Evolutionary conservation across 2,113 vertebrate genomes (phyloP).

Genomic region (Chaetorhynchus papuensis): DNA sequence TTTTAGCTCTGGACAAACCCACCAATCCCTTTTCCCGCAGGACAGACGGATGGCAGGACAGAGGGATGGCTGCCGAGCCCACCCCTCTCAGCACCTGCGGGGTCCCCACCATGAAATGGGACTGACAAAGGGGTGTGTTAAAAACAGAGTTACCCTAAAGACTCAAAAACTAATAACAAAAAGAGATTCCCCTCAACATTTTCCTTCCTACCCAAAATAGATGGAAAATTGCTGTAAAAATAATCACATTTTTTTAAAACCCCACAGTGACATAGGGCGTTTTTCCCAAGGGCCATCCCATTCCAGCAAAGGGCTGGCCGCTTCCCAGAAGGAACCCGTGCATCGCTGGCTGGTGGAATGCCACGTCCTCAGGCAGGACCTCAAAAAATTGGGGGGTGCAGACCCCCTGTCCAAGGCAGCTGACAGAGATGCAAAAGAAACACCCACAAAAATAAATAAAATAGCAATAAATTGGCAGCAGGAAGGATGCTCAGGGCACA

Average conservation of each 20-base stretch:
- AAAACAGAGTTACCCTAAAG: background rate
- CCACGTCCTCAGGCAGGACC: background rate
- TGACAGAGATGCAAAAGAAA: rapidly evolving
- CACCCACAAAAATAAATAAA: background rate
- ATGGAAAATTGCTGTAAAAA: constrained; percentile 55
- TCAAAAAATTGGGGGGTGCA: background rate
- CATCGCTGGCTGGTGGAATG: background rate
- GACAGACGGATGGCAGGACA: rapidly evolving
- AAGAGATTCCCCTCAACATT: constrained; percentile 6
- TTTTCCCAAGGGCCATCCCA: constrained; percentile 26
- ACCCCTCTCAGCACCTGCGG: rapidly evolving
- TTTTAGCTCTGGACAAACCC: background rate
- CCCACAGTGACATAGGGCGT: background rate
- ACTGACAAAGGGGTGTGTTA: background rate
- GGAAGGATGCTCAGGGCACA: background rate
- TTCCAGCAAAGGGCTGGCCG: background rate
- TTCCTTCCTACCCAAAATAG: constrained; percentile 29
- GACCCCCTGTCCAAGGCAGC: background rate
- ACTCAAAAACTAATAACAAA: background rate
- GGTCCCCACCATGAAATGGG: background rate
- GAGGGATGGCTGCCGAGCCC: rapidly evolving
- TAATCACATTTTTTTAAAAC: constrained; percentile 20
- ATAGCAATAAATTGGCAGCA: background rate
- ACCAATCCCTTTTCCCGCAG: rapidly evolving
- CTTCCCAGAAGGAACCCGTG: background rate